Base-by-base conservation (phyloP, 2,888 invertebrate species). In the Amaurobius ferox region DNA sequence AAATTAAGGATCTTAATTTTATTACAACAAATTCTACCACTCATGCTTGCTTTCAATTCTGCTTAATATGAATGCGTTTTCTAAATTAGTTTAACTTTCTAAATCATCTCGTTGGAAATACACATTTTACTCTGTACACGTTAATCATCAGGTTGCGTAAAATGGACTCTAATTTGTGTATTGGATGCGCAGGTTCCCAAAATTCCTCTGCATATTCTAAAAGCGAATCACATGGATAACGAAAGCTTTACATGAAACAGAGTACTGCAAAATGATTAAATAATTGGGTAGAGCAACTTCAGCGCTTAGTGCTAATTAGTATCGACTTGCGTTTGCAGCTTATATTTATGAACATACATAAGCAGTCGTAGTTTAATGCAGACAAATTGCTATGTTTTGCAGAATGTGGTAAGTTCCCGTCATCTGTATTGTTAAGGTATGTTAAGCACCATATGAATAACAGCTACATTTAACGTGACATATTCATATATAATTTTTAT, bases 81-180 rank as follows among this genome's bases (percentile, higher is more conserved):
- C 19, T 55, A 55, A 55, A 55, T 55, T 55, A 55, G 55, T 55
- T 55, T 55, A 55, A 55, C 55, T 19, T 55, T 55, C 55, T 55
- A 23, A 55, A 55, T 11, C n/a, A n/a, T 55, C 55, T 11, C 55
- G 6, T 5, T 5, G 55, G 55, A 55, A 55, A 55, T 55, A 55
- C 23, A n/a, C n/a, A 55, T 23, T 5, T 55, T 55, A 55, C 23
- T 23, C 23, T 23, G 23, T 55, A 23, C 19, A 55, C 55, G 55
- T 23, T 55, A 23, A 55, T 55, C 55, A 23, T 55, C 55, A 55
- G 19, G 55, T 7, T 55, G 23, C 55, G 23, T 19, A 55, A 55
- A 55, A 23, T 55, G 19, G 23, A 55, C 23, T 55, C 55, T n/a
- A 55, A 55, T 55, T 55, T 55, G 23, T 55, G 55, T 23, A 23